Base-by-base conservation (phyloP, 2,113 vertebrate genomes). In the Spea bombifrons region DNA sequence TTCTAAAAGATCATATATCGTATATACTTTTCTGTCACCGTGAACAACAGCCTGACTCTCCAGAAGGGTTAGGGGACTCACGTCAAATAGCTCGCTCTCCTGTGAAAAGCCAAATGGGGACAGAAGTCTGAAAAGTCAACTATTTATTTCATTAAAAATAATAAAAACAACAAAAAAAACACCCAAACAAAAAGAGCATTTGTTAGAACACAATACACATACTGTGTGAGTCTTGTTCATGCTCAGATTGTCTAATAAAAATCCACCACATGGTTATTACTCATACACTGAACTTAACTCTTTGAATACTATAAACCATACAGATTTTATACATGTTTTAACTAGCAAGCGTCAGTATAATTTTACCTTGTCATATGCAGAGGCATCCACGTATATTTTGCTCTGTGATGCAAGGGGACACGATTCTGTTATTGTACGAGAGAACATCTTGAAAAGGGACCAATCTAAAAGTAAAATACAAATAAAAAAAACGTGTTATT, bases 371-470 rank as follows among this genome's bases (percentile, higher is more conserved):
- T 87, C 87, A 75, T 91, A 92, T 84, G 91, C 91, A 73, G 97
- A 97, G 86, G 96, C 61, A 82, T 99, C 97, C 64, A 99, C 90
- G 0, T 97, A 97, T 84, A 99, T 90, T 84, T 93, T 96, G 90
- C 97, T 99, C 83, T 96, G 92, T 0, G 94, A 93, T 9, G 97
- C 96, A 84, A 98, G 88, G 0, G 97, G 97, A 84, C 97, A 99
- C 0, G 94, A 88, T 13, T 99, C 96, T 0, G 97, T 98, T 81
- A 99, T 87, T 0, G 97, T 99, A 71, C 96, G 93, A 75, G 97
- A 95, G 86, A 99, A 99, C 94, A 98, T 98, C 90, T 94, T 98
- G 80, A 99, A 98, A 68, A 99, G 90, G 48, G 96, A 97, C 97
- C 97, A 99, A 81, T 98, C 97, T 99, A 90, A 4, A 49, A 81